Conservation (phyloP, 2,113 vertebrate genomes). For the Antennarius striatus region DNA sequence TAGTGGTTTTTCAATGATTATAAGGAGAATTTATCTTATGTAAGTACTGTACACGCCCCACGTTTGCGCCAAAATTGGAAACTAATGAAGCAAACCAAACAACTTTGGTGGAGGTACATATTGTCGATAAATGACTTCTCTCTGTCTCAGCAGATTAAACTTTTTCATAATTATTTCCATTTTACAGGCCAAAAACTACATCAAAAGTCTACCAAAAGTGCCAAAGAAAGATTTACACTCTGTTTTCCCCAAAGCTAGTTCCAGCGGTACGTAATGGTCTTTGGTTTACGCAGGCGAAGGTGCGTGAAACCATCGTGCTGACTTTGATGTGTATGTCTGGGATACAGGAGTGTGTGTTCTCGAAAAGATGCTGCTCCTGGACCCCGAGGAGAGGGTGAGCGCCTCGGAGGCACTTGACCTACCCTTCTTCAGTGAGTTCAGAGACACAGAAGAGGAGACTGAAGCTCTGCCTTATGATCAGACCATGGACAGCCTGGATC, state of each 20-base stretch:
- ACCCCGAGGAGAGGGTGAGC: slow-evolving; percentile 87
- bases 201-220: slow-evolving; percentile 88
- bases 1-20: too few species aligned
- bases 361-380: slow-evolving; percentile 94
- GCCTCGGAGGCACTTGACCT: slow-evolving; percentile 88
- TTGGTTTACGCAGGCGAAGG: background rate
- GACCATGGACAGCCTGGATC: slow-evolving; percentile 90
- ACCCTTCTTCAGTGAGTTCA: slow-evolving; percentile 88
- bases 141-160: background rate
- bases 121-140: background rate
- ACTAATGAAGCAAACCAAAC: too few species aligned
- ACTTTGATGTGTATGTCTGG: slow-evolving; percentile 17
- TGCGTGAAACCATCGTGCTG: background rate
- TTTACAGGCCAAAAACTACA: slow-evolving; percentile 92
- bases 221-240: slow-evolving; percentile 91
- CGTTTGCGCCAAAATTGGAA: too few species aligned
- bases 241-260: slow-evolving; percentile 85
- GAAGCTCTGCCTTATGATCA: slow-evolving; percentile 90
- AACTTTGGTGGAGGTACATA: background rate
- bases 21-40: too few species aligned
- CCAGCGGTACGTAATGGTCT: slow-evolving; percentile 80
- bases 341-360: slow-evolving; percentile 86
- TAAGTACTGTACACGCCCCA: too few species aligned
- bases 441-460: slow-evolving; percentile 87
- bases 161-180: too few species aligned